Conservation (phyloP, 2,888 invertebrate species). For the Drosophila tripunctata region DNA sequence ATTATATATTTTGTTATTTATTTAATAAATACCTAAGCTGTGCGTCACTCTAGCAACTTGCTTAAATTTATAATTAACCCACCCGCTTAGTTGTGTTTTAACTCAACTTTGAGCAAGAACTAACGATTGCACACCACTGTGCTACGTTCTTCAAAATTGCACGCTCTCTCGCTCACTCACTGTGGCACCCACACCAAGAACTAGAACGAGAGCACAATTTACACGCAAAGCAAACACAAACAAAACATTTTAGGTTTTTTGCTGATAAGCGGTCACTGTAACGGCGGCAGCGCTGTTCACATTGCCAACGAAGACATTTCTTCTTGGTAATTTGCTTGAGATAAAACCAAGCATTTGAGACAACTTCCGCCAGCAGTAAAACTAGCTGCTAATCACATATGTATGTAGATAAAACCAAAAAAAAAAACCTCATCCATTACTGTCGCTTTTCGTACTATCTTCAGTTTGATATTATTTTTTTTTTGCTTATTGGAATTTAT, state of each 20-base stretch:
- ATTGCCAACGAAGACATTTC: constrained; percentile 22
- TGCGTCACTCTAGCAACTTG: neutral
- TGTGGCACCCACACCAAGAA: neutral
- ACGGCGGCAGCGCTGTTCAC: neutral
- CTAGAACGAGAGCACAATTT: constrained; percentile 15
- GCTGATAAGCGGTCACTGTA: constrained; percentile 36
- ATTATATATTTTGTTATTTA: neutral
- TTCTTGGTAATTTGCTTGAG: constrained; percentile 5
- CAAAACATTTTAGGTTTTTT: constrained; percentile 35
- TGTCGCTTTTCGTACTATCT: neutral
- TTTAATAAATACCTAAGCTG: neutral
- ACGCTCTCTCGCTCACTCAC: neutral
- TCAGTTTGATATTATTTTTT: neutral
- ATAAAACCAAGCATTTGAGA: constrained; percentile 25
- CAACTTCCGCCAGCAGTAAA: constrained; percentile 30
- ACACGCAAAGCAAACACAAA: constrained; percentile 42
- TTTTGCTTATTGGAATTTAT: constrained; percentile 7
- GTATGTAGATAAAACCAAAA: too few species aligned
- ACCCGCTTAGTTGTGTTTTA: neutral
- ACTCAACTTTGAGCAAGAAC: neutral
- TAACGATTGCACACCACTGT: neutral
- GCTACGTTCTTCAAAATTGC: constrained; percentile 6
- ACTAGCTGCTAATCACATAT: constrained; percentile 13
- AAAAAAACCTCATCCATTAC: neutral
- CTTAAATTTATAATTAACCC: neutral